phyloP scores from a whole-genome alignment of 2,888 invertebrate genomes.

The Drosophila robusta region DNA sequence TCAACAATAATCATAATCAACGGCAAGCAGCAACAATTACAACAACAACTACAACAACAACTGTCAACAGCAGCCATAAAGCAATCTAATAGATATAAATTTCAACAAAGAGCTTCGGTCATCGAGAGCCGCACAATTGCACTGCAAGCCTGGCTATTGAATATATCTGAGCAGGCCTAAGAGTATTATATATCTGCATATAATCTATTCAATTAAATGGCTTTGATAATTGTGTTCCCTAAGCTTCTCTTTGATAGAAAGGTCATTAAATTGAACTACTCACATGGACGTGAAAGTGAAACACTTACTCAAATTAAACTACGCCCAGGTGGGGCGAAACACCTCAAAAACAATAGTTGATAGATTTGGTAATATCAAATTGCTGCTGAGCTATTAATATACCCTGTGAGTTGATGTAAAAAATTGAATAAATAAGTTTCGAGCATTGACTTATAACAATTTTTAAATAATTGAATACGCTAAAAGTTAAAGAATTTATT shows the following conservation, averaged over 20 bases:
- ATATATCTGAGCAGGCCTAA: neutral
- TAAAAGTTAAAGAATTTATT: no score
- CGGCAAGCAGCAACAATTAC: conserved; percentile 21
- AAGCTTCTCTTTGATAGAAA: conserved; percentile 13
- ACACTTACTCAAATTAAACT: conserved; percentile 58
- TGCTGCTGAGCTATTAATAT: neutral
- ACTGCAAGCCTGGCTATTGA: conserved; percentile 3
- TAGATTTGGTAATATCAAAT: neutral
- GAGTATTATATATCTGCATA: neutral
- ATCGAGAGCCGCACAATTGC: conserved; percentile 4
- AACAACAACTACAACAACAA: conserved; percentile 12
- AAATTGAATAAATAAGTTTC: no score
- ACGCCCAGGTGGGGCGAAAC: conserved; percentile 17
- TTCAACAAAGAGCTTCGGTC: neutral
- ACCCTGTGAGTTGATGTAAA: neutral
- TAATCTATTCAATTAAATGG: conserved; percentile 13
- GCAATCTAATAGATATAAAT: conserved; percentile 13
- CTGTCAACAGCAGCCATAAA: conserved; percentile 9
- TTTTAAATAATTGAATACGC: no score
- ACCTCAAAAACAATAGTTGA: conserved; percentile 15
- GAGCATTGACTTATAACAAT: no score
- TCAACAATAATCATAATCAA: conserved; percentile 71
- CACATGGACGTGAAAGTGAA: conserved; percentile 30
- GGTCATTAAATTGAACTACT: conserved; percentile 5
- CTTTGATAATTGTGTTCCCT: conserved; percentile 32